Evolutionary conservation across 2,888 invertebrate genomes (phyloP).

Genomic region (Bruchidius siliquastri): DNA sequence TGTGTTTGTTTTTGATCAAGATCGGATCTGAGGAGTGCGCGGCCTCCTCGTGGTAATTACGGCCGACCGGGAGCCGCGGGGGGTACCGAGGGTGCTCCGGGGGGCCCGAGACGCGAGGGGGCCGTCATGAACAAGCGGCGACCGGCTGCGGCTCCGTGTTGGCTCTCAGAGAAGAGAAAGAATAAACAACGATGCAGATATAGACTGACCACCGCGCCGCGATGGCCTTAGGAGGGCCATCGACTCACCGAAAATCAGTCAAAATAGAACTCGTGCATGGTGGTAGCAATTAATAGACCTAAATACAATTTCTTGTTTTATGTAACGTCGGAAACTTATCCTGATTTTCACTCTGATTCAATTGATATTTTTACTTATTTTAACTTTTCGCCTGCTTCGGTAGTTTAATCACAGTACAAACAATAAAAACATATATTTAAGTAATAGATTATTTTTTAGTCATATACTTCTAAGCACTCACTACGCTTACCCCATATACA

Average conservation of each 20-base stretch:
- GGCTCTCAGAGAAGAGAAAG: not conserved
- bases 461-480: too few relatives aligned
- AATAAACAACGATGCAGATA: not conserved
- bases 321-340: too few relatives aligned
- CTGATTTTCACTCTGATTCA: too few relatives aligned
- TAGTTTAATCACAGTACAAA: too few relatives aligned
- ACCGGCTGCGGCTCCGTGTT: not conserved
- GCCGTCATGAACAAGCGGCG: not conserved
- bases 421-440: too few relatives aligned
- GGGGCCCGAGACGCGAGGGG: not conserved
- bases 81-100: not conserved
- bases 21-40: not conserved
- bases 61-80: not conserved
- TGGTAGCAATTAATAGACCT: too few relatives aligned
- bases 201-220: not conserved
- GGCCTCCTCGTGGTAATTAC: not conserved
- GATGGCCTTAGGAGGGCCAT: not conserved
- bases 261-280: too few relatives aligned
- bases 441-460: too few relatives aligned
- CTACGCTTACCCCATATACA: too few relatives aligned
- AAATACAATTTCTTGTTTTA: too few relatives aligned
- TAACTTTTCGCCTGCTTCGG: too few relatives aligned
- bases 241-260: not conserved
- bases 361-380: too few relatives aligned
- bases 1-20: not conserved